These are phyloP conservation scores for Mycteria americana DNA, from an alignment of 2,797 vertebrate species.

Conservation along the genomic window DNA sequence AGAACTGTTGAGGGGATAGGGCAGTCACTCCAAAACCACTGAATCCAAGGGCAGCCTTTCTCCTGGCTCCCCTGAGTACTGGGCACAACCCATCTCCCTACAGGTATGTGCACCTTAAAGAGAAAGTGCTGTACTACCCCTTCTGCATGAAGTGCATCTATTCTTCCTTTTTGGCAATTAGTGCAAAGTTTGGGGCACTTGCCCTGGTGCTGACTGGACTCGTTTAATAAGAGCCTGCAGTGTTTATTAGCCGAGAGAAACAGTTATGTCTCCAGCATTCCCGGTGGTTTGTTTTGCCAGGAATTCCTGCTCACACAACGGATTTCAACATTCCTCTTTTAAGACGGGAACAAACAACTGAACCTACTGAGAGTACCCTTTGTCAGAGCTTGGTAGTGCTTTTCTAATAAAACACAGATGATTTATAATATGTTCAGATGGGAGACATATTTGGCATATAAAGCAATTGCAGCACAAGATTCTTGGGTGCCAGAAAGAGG, in stretches of 20 bases:
- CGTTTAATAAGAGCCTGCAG: background rate
- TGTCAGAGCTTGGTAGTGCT: slow-evolving; percentile 39
- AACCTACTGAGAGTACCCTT: slow-evolving; percentile 37
- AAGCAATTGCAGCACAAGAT: slow-evolving; percentile 7
- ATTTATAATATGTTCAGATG: slow-evolving; percentile 56
- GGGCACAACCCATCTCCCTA: background rate
- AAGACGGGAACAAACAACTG: slow-evolving; percentile 31
- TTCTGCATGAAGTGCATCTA: background rate
- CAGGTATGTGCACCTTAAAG: background rate
- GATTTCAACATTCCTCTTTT: slow-evolving; percentile 55
- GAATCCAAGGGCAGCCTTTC: background rate
- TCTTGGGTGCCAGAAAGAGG: slow-evolving; percentile 45
- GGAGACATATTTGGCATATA: slow-evolving; percentile 13
- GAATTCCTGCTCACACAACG: slow-evolving; percentile 33
- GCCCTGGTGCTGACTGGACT: background rate
- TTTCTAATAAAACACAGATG: slow-evolving; percentile 59
- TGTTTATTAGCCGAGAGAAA: slow-evolving; percentile 55
- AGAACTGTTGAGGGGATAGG: background rate
- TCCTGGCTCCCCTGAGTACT: background rate
- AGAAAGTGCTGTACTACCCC: background rate
- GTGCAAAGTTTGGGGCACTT: background rate
- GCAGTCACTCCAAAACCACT: background rate
- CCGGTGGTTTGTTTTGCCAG: slow-evolving; percentile 12
- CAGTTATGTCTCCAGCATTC: slow-evolving; percentile 45
- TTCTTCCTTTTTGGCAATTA: background rate